A percentile compares a stretch with the other conserved stretches of the same genome.
phyloP scores from a whole-genome alignment of 35 echinoderm and acorn worm species.

The Ptychodera flava region DNA sequence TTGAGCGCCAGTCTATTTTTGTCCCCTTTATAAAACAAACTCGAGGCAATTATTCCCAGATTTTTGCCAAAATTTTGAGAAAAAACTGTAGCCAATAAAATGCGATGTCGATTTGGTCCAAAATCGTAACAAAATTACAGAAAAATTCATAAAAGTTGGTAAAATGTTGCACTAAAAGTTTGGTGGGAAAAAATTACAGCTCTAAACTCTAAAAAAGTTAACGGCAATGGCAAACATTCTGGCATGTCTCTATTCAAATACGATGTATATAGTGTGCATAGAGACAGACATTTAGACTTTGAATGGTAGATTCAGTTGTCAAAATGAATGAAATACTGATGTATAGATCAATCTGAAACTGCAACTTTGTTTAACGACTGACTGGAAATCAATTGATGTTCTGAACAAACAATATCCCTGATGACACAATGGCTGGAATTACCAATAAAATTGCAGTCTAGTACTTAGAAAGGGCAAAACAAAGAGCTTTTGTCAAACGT shows the following conservation, averaged over 20 bases:
- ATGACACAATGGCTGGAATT: background rate
- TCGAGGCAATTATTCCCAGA: too few relatives aligned
- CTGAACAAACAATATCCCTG: background rate
- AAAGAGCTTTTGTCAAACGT: background rate
- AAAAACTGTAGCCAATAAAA: too few relatives aligned
- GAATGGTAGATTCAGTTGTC: background rate
- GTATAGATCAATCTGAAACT: background rate
- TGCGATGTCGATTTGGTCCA: too few relatives aligned
- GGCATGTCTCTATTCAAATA: slow-evolving; percentile 25
- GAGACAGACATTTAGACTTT: background rate
- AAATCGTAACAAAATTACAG: background rate
- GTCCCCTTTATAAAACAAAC: too few relatives aligned
- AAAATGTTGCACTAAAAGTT: too few relatives aligned
- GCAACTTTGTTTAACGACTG: background rate
- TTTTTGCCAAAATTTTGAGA: too few relatives aligned
- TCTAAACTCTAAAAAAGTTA: slow-evolving; percentile 1
- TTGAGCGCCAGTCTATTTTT: too few relatives aligned
- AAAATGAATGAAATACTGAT: background rate
- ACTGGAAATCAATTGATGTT: background rate
- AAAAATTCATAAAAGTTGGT: too few relatives aligned
- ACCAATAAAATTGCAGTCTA: background rate
- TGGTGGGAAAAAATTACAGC: too few relatives aligned
- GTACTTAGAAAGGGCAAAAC: background rate
- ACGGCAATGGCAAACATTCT: slow-evolving; percentile 14
- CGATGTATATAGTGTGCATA: slow-evolving; percentile 6